Conservation (phyloP, 2,888 invertebrate species). For the Eutolmus rufibarbis region DNA sequence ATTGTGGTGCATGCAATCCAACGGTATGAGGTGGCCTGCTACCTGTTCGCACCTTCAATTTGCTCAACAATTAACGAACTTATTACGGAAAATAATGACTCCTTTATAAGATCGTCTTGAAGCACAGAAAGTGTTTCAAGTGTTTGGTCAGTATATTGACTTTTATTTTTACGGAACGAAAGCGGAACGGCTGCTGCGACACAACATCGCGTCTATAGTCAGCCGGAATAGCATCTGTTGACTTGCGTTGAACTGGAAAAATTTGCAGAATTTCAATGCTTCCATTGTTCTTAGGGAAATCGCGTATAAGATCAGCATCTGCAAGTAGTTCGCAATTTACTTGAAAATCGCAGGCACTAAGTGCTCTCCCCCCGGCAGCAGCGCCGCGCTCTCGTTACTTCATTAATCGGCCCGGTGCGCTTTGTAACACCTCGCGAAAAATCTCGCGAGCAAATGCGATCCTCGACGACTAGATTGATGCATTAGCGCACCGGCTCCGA, state of each 20-base stretch:
- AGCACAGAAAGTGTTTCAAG: neutral
- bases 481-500: neutral
- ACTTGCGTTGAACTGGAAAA: neutral
- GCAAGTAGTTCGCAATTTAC: constrained; percentile 6
- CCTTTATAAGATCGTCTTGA: neutral
- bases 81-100: neutral
- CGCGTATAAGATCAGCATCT: neutral
- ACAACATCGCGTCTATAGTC: neutral
- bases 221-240: neutral
- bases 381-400: neutral
- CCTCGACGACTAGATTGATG: neutral
- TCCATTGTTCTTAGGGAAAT: neutral
- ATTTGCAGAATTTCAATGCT: constrained; percentile 4
- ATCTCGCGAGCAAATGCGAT: neutral
- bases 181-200: neutral
- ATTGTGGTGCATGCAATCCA: neutral
- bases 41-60: constrained; percentile 7
- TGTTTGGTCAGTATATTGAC: neutral
- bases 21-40: neutral
- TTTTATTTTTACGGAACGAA: neutral
- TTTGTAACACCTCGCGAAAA: constrained; percentile 9
- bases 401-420: neutral
- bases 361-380: neutral
- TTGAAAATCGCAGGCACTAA: constrained; percentile 12
- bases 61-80: neutral